Evolutionary conservation across 2,888 invertebrate species (phyloP).

Genomic region (Scaptomyza parva): DNA sequence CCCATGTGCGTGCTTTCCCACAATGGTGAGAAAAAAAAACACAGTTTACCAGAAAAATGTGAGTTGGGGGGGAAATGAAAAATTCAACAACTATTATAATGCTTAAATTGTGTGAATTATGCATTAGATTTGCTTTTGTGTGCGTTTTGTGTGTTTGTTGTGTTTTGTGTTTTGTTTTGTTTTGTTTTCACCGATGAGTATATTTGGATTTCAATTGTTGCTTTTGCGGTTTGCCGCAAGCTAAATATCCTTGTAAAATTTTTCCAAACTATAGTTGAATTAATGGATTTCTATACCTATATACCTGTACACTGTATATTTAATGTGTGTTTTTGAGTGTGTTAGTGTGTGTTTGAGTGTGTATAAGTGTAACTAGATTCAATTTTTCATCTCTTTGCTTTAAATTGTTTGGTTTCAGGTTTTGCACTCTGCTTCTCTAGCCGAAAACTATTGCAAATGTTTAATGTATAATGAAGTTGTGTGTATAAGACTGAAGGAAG

Average conservation of each 20-base stretch:
- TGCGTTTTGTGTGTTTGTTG: neutral
- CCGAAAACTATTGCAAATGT: too few species aligned
- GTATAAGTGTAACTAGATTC: too few species aligned
- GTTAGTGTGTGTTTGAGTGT: too few species aligned
- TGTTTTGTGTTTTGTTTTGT: conserved; percentile 1
- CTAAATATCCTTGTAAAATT: neutral
- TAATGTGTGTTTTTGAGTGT: neutral
- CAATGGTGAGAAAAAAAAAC: neutral
- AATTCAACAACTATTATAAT: conserved; percentile 3
- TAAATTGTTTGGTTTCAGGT: too few species aligned
- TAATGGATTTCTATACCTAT: neutral
- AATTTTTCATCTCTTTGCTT: too few species aligned
- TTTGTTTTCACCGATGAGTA: neutral
- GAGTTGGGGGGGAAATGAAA: too few species aligned
- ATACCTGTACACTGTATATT: neutral
- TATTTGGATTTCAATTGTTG: conserved; percentile 3
- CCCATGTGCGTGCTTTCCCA: conserved; percentile 8
- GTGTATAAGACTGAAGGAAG: too few species aligned
- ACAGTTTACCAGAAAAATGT: too few species aligned
- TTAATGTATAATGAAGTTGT: too few species aligned
- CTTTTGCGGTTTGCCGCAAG: conserved; percentile 5
- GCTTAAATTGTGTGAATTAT: conserved; percentile 9
- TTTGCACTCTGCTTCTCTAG: too few species aligned
- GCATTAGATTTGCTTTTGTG: conserved; percentile 2
- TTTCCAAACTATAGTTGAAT: neutral